A percentile compares a stretch with the other conserved stretches of the same genome.
Evolutionary conservation across 1,140 invertebrate genomes (phyloP).

Genomic region (Periplaneta americana): DNA sequence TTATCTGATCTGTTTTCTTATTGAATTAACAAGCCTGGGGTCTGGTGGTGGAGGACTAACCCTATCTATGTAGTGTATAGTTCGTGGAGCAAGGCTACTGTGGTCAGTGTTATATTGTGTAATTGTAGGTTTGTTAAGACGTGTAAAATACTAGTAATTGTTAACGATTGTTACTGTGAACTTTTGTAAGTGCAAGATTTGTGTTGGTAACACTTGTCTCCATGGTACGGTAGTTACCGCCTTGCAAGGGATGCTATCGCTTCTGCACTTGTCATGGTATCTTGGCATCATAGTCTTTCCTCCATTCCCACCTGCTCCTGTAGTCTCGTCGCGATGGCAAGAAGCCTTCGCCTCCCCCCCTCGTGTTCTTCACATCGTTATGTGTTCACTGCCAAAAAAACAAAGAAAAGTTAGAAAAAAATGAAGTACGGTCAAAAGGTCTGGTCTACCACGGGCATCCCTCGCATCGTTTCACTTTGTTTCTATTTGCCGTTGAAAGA

Average conservation of each 20-base stretch:
- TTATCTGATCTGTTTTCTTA: conserved; percentile 4
- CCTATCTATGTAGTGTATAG: not conserved
- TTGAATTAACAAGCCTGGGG: conserved; percentile 20
- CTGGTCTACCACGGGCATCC: conserved; percentile 3
- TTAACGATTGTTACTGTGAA: conserved; percentile 16
- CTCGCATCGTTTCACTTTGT: conserved; percentile 10
- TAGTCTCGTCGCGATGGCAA: not conserved
- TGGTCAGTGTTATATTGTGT: conserved; percentile 20
- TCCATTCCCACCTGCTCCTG: not conserved
- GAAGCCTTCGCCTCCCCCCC: not conserved
- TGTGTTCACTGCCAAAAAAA: conserved; percentile 15
- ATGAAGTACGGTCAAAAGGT: not conserved
- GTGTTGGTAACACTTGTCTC: conserved; percentile 9
- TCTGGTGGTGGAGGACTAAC: conserved; percentile 20
- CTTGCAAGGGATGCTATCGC: conserved; percentile 15
- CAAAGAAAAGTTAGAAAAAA: no score
- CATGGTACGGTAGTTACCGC: conserved; percentile 15
- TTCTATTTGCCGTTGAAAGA: conserved; percentile 16
- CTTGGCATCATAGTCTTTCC: not conserved
- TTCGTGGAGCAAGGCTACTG: conserved; percentile 21
- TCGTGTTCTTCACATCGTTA: not conserved
- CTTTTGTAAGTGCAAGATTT: conserved; percentile 14
- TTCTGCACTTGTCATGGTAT: not conserved
- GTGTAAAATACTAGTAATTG: conserved; percentile 15
- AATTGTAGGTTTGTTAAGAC: conserved; percentile 20